Evolutionary conservation across 2,113 vertebrate genomes (phyloP).

Genomic region (Corynorhinus townsendii): DNA sequence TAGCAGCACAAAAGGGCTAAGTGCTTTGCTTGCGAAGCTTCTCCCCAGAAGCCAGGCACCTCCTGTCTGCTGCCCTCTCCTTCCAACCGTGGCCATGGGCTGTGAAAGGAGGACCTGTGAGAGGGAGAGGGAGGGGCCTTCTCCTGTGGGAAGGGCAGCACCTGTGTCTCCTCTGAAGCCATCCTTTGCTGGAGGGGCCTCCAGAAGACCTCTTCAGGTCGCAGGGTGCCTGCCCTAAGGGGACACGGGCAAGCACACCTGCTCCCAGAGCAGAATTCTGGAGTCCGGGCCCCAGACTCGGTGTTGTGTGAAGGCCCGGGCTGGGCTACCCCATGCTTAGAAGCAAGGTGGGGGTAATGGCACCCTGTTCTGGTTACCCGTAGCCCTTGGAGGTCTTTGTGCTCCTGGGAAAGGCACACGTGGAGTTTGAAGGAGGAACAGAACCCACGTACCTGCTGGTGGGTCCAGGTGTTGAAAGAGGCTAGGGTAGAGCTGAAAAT

Average conservation of each 20-base stretch:
- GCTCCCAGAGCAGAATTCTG: not conserved
- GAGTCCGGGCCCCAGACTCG: not conserved
- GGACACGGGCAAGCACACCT: not conserved
- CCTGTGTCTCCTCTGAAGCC: not conserved
- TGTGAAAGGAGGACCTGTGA: not conserved
- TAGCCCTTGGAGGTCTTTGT: not conserved
- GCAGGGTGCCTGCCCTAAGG: not conserved
- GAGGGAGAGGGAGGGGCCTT: not conserved
- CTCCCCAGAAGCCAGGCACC: not conserved
- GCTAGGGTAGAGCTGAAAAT: not conserved
- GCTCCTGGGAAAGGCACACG: not conserved
- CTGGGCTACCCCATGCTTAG: not conserved
- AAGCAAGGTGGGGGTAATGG: not conserved
- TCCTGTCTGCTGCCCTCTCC: not conserved
- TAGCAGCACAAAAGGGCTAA: not conserved
- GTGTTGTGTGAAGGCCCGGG: not conserved
- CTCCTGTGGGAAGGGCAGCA: not conserved
- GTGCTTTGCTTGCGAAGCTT: not conserved
- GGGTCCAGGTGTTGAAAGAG: not conserved
- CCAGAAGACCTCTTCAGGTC: not conserved
- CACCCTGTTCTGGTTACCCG: not conserved
- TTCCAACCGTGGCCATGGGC: not conserved
- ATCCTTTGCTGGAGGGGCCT: not conserved
- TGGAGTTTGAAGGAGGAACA: not conserved
- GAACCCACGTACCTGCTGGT: not conserved